Evolutionary conservation across 2,113 vertebrate species (phyloP), one percentile per base, ranked within the genome.

Genomic region (Phylloscopus trochilus): DNA sequence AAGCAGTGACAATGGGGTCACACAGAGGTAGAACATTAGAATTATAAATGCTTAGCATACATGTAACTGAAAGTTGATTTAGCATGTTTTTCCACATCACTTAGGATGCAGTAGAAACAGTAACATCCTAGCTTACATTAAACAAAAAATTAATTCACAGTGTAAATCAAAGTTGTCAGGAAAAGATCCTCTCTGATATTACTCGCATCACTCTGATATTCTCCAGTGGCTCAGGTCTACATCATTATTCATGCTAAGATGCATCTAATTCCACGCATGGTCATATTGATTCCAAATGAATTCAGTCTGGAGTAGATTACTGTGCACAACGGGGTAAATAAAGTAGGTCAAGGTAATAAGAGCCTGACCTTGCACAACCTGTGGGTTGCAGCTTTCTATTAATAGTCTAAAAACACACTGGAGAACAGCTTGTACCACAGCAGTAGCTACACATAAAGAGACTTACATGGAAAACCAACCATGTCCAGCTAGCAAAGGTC

Each of bases 271-370:
- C 39, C 75, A 74, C 31, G 27, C 23, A 59, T n/a, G 55, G 67
- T 80, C 59, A 85, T 47, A 91, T 5, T 47, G 82, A 94, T 83
- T 93, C 86, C 72, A 86, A 79, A 76, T 66, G 0, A 92, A 63
- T 93, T 94, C 55, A 43, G 39, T 66, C 39, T 86, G 46, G 23
- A 94, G 62, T 53, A 92, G 53, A 84, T 80, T 35, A 51, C 23
- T 46, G n/a, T 41, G 78, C 78, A 91, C 63, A 91, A 79, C 39
- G 91, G 59, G 46, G 46, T 76, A 95, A 87, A 93, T 44, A 41
- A 94, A 90, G 59, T 13, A 91, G 78, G 87, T 55, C 82, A 88
- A 87, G 67, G 93, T 89, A 84, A 66, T 31, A 95, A 78, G 2
- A 82, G 47, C 59, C 64, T 87, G 70, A 83, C 78, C 70, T 90